Evolutionary conservation across 92 coral and sea anemone genomes (phyloP), one percentile per base, ranked within the genome.

Genomic region (Palythoa caribaeorum): DNA sequence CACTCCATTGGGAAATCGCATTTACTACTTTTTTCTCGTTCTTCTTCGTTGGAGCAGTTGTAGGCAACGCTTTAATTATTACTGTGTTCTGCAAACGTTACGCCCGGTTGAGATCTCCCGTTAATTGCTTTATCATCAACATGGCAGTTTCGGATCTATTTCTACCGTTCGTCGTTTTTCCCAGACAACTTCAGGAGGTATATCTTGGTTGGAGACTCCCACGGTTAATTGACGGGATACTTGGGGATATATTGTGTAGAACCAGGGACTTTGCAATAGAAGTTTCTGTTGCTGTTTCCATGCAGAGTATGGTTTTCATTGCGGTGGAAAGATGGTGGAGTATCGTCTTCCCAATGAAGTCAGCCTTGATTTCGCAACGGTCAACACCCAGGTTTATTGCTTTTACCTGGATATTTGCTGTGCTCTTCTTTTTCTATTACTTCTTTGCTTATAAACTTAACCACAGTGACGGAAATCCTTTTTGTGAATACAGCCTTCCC

Each of bases 241-340:
- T 70, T 28, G 74, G 74, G 9, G 74, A 70, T 70, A 9, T 70
- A n/a, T 37, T 70, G 38, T 70, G 74, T 13, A 70, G 74, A 35
- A 37, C 21, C 3, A 40, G 21, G 4, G 21, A 70, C 3, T 37
- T 70, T 21, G 74, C 74, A 13, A 40, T 21, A 9, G 74, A 70
- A 3, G 55, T 73, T 38, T 73, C 77, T 40, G 17, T 73, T 2
- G 15, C 77, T 40, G 52, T 73, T 1, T 73, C 77, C 1, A 36
- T 48, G 28, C 77, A 73, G 38, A 73, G 77, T 13, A 73, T 73
- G 77, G 77, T 73, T 73, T 17, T 70, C 8, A 70, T 70, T 14
- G 74, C 74, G 17, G 74, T 37, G 19, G 74, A 70, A 70, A 35
- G 74, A 70, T 70, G 19, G 37, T 70, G 40, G 38, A 37, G 37